phyloP scores from a whole-genome alignment of 2,888 invertebrate species.

The Megamerina dolium region DNA sequence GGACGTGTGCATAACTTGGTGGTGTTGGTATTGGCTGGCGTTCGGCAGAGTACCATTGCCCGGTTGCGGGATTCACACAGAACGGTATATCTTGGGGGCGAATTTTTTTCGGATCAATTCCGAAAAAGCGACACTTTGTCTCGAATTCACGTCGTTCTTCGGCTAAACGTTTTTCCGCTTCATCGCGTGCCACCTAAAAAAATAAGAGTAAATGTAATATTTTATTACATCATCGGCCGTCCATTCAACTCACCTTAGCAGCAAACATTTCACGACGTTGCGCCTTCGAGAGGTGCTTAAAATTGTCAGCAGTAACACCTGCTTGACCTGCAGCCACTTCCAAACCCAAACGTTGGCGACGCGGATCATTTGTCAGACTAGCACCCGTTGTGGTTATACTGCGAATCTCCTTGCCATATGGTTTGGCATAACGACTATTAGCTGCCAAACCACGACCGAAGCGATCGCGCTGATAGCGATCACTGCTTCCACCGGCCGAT shows the following conservation, averaged over 20 bases:
- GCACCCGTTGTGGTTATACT: conserved; percentile 16
- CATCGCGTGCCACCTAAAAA: conserved; percentile 42
- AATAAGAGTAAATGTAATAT: neutral
- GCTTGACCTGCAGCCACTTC: neutral
- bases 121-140: conserved; percentile 45
- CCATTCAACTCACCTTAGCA: conserved; percentile 31
- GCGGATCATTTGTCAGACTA: conserved; percentile 5
- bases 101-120: conserved; percentile 37
- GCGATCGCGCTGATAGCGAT: conserved; percentile 25
- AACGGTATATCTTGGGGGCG: conserved; percentile 42
- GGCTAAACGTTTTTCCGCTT: conserved; percentile 44
- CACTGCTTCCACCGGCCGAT: conserved; percentile 5
- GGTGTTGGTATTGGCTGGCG: conserved; percentile 38
- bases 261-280: conserved; percentile 46
- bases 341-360: conserved; percentile 7
- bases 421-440: conserved; percentile 18
- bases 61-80: conserved; percentile 43
- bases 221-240: neutral
- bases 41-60: conserved; percentile 45
- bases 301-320: conserved; percentile 11
- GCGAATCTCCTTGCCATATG: conserved; percentile 17
- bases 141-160: conserved; percentile 44
- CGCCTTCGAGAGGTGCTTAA: conserved; percentile 39
- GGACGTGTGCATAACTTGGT: conserved; percentile 39
- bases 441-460: conserved; percentile 20